These are phyloP conservation scores for Eulithis prunata DNA, from an alignment of 2,888 invertebrate genomes.

Conservation along the genomic window DNA sequence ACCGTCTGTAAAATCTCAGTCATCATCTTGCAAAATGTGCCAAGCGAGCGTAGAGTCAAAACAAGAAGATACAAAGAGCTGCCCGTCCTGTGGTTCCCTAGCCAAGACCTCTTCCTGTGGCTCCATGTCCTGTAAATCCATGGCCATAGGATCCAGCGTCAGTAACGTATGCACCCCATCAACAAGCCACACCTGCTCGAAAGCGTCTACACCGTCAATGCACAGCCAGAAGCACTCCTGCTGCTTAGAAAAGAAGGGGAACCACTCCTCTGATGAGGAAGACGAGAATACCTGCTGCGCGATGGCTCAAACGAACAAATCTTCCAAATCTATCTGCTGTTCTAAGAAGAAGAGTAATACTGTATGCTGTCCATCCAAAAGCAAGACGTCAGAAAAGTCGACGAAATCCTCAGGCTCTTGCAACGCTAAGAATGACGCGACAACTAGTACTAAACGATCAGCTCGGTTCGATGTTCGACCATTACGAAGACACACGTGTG, in stretches of 20 bases:
- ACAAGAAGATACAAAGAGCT: slow-evolving; percentile 12
- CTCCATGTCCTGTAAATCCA: slow-evolving; percentile 25
- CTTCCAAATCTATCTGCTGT: slow-evolving; percentile 24
- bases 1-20: slow-evolving; percentile 7
- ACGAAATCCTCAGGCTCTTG: slow-evolving; percentile 11
- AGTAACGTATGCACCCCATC: slow-evolving; percentile 7
- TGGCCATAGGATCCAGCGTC: slow-evolving; percentile 21
- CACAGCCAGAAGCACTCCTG: slow-evolving; percentile 19
- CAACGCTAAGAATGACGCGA: slow-evolving; percentile 13
- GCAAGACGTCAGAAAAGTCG: slow-evolving; percentile 6
- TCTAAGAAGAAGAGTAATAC: slow-evolving; percentile 25
- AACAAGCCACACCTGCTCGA: not conserved
- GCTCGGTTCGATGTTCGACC: slow-evolving; percentile 35
- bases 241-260: slow-evolving; percentile 16
- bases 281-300: slow-evolving; percentile 9
- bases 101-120: slow-evolving; percentile 5
- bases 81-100: slow-evolving; percentile 18
- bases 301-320: slow-evolving; percentile 12
- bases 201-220: slow-evolving; percentile 1
- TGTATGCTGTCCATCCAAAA: slow-evolving; percentile 14
- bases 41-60: slow-evolving; percentile 18
- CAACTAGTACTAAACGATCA: slow-evolving; percentile 29
- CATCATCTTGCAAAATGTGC: slow-evolving; percentile 26
- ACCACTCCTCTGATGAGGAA: slow-evolving; percentile 5
- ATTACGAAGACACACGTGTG: slow-evolving; percentile 1